Base-by-base conservation (phyloP, 2,888 invertebrate species). In the Cactoblastis cactorum region DNA sequence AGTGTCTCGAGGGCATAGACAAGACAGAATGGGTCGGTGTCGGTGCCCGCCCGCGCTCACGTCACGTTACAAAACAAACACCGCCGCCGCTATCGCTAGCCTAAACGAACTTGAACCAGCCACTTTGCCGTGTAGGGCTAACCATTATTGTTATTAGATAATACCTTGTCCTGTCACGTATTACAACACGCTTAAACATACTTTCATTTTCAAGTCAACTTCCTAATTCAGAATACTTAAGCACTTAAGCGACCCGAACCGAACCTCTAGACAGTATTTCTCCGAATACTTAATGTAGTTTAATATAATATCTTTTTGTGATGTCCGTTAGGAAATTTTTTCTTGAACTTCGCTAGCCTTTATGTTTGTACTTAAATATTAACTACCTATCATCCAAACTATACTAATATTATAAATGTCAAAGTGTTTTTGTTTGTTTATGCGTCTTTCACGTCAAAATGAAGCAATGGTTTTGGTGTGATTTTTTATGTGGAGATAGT, bases 11-110 rank as follows among this genome's bases (percentile, higher is more conserved):
- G 49, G 38, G 50, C 49, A 53, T 48, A 51, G 47, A 56, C 43
- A 32, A n/a, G n/a, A n/a, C 43, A 43, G 28, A 52, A 65, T 55
- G 69, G 64, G 67, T 59, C 57, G 12, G 38, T 59, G 72, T 75
- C 80, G 81, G 81, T 77, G 82, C 82, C 79, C 54, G 74, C 62
- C 75, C 80, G 3, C 77, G 54, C 69, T 77, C 79, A 74, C 77
- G 72, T 76, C 75, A 73, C 74, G 72, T 68, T 70, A 75, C 80
- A 82, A 82, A 83, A 81, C 80, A 82, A 81, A 82, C 72, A 77
- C 63, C 68, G 60, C 67, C 59, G 73, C 75, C 74, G 59, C 60
- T 72, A 77, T 75, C 73, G 64, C n/a, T n/a, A n/a, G n/a, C 59
- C 64, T 63, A 69, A 69, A 72, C 75, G 77, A 77, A 79, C 81